Conservation (phyloP, 2,113 vertebrate species). For the Siniperca knerii region DNA sequence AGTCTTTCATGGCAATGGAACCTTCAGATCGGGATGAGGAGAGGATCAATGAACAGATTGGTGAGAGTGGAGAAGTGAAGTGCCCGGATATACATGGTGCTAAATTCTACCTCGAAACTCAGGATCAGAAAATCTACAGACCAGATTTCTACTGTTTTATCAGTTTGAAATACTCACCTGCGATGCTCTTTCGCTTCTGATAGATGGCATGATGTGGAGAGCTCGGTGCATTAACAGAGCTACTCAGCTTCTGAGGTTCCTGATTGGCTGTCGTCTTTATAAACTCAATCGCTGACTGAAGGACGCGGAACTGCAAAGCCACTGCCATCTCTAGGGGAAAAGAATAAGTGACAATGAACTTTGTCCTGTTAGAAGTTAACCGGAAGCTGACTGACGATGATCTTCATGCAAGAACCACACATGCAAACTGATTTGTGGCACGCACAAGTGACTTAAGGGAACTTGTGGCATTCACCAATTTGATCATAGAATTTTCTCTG, state of each 20-base stretch:
- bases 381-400: background rate
- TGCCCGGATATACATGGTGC: background rate
- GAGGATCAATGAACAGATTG: constrained; percentile 46
- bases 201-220: constrained; percentile 84
- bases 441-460: background rate
- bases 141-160: background rate
- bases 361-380: background rate
- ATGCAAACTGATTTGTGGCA: background rate
- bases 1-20: constrained; percentile 90
- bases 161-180: constrained; percentile 85
- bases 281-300: constrained; percentile 94
- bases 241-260: constrained; percentile 85
- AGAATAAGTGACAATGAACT: background rate
- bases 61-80: constrained; percentile 19
- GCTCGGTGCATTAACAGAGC: constrained; percentile 73
- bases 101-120: background rate
- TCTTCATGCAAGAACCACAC: background rate
- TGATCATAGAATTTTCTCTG: background rate
- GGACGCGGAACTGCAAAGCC: constrained; percentile 92
- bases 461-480: background rate
- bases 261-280: constrained; percentile 94
- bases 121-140: background rate
- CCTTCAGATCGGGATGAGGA: constrained; percentile 83
- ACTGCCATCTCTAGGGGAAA: constrained; percentile 89
- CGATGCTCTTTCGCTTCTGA: constrained; percentile 93